A percentile compares a stretch with the other conserved stretches of the same genome.
These are phyloP conservation scores for Acanthosepion pharaonis DNA, from an alignment of 2,888 invertebrate genomes.

Conservation along the genomic window DNA sequence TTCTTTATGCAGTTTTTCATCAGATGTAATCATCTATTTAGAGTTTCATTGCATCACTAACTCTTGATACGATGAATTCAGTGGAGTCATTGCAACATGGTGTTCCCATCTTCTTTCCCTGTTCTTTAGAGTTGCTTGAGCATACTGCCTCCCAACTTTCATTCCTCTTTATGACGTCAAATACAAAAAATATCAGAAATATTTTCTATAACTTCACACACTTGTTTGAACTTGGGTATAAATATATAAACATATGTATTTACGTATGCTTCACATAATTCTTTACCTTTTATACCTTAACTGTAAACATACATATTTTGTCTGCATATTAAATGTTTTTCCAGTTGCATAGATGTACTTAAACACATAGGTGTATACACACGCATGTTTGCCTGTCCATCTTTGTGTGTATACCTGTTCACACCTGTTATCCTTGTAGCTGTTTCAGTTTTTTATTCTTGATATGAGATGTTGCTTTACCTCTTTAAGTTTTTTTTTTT, in stretches of 20 bases:
- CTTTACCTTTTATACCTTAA: background rate
- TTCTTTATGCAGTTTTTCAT: too few relatives aligned
- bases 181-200: background rate
- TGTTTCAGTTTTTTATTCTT: background rate
- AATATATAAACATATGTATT: background rate
- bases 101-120: too few relatives aligned
- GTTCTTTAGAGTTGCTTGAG: too few relatives aligned
- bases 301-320: background rate
- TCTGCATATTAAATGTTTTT: background rate
- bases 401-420: background rate
- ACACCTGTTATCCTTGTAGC: slow-evolving; percentile 33
- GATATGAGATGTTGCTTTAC: background rate
- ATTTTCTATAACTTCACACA: background rate
- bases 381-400: background rate
- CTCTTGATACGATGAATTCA: too few relatives aligned
- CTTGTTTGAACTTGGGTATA: background rate
- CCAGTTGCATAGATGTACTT: background rate
- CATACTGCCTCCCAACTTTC: too few relatives aligned
- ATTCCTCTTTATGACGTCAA: too few relatives aligned
- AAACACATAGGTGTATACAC: background rate
- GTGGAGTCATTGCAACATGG: too few relatives aligned
- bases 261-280: background rate
- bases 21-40: too few relatives aligned
- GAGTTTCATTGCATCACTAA: too few relatives aligned
- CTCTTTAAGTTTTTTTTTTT: background rate